Percentiles rank a stretch among this genome's conserved stretches.
These are phyloP conservation scores for Penelope pileata DNA, from an alignment of 2,113 vertebrate species.

Conservation along the genomic window DNA sequence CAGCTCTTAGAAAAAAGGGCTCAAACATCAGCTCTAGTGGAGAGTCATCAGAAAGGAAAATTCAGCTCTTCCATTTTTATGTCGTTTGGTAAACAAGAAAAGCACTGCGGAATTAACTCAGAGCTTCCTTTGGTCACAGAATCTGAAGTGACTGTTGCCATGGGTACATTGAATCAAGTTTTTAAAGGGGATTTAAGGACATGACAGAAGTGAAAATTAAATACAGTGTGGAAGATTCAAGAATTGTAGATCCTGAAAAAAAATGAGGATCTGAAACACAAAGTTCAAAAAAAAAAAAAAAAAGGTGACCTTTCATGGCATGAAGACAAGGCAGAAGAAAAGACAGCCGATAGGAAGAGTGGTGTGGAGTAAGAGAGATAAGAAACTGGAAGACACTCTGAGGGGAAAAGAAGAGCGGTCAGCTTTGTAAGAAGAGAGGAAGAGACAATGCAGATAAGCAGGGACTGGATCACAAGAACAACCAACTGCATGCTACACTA, in stretches of 20 bases:
- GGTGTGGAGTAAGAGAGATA: background rate
- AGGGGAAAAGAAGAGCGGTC: background rate
- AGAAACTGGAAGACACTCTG: background rate
- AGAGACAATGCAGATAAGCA: background rate
- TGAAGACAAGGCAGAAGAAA: background rate
- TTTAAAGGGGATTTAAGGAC: constrained; percentile 30
- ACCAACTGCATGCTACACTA: background rate
- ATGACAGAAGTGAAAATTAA: background rate
- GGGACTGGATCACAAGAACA: background rate
- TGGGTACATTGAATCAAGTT: constrained; percentile 29
- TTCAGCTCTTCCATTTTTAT: constrained; percentile 16
- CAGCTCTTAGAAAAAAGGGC: background rate
- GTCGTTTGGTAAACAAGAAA: constrained; percentile 51
- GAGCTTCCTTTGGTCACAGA: constrained; percentile 33
- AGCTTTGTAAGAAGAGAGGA: background rate
- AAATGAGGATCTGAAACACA: background rate
- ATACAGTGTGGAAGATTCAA: constrained; percentile 4
- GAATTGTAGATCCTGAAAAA: background rate
- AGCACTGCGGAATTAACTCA: constrained; percentile 33
- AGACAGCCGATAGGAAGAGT: background rate
- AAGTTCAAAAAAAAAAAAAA: background rate
- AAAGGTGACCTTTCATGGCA: background rate
- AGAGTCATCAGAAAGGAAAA: constrained; percentile 19
- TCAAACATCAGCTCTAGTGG: background rate
- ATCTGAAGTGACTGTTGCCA: constrained; percentile 57